These are phyloP conservation scores for Sinocyclocheilus anshuiensis DNA, from an alignment of 2,113 vertebrate species.

Conservation along the genomic window DNA sequence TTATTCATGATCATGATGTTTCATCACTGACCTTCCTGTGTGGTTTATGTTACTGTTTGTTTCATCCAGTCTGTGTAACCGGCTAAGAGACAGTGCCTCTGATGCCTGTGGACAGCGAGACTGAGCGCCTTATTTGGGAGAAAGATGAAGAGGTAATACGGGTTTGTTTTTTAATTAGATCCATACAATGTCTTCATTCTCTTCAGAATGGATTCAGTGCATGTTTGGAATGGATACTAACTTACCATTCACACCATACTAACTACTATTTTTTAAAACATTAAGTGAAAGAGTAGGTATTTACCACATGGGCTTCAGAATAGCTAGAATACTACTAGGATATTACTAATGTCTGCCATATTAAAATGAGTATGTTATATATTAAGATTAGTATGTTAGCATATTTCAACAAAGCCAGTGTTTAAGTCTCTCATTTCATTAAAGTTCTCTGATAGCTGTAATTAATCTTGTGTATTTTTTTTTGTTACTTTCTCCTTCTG, in stretches of 20 bases:
- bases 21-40: not conserved
- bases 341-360: no score
- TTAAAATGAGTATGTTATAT: no score
- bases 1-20: not conserved
- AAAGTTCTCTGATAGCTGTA: not conserved
- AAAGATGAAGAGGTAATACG: slow-evolving; percentile 89
- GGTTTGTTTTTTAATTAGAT: not conserved
- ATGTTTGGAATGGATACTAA: not conserved
- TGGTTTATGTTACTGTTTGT: not conserved
- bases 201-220: not conserved
- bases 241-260: not conserved
- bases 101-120: slow-evolving; percentile 79
- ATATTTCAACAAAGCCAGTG: slow-evolving; percentile 24
- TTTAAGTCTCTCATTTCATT: not conserved
- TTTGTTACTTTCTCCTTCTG: slow-evolving; percentile 41
- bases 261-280: not conserved
- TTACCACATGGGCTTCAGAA: not conserved
- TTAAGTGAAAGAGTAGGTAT: not conserved
- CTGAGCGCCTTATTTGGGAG: slow-evolving; percentile 86
- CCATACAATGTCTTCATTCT: not conserved
- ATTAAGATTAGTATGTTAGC: not conserved
- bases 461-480: not conserved
- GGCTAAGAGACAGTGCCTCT: slow-evolving; percentile 82
- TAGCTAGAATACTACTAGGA: not conserved
- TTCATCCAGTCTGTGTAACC: slow-evolving; percentile 77